phyloP scores from a whole-genome alignment of 2,888 invertebrate genomes.

The Pyrrhosoma nymphula region DNA sequence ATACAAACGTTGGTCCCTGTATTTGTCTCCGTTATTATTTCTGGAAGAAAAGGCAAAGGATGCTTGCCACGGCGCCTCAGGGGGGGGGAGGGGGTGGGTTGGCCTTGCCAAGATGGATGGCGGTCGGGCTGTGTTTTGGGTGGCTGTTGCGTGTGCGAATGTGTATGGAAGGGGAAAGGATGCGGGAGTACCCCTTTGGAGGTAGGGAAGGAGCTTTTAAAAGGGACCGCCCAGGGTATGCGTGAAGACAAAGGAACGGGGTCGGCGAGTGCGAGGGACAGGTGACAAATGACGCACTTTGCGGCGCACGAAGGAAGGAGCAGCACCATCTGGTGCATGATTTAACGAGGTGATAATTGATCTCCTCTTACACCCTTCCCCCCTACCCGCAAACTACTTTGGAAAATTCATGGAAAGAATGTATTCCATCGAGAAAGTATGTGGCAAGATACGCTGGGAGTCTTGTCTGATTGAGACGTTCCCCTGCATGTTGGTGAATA shows the following conservation, averaged over 20 bases:
- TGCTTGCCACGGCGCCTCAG: too few species aligned
- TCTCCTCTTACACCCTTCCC: not conserved
- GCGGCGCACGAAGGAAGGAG: not conserved
- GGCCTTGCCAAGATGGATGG: not conserved
- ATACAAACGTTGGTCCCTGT: not conserved
- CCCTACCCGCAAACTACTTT: too few species aligned
- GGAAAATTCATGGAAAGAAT: not conserved
- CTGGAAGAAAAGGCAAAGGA: not conserved
- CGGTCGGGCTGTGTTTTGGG: not conserved
- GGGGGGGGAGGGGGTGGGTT: not conserved
- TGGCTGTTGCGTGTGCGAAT: not conserved
- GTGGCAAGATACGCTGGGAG: not conserved
- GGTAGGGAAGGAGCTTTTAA: not conserved
- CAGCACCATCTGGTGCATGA: not conserved
- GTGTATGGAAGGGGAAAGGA: not conserved
- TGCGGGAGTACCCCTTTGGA: not conserved
- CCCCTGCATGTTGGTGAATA: not conserved
- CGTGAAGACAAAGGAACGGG: not conserved
- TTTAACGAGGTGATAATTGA: not conserved
- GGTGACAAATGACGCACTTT: conserved; percentile 22
- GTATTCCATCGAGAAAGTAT: not conserved
- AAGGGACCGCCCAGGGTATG: not conserved
- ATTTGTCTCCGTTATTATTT: not conserved
- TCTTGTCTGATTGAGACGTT: not conserved
- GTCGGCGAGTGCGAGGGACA: not conserved